Base-by-base conservation (phyloP, 2,113 vertebrate genomes). In the Bubo scandiacus region DNA sequence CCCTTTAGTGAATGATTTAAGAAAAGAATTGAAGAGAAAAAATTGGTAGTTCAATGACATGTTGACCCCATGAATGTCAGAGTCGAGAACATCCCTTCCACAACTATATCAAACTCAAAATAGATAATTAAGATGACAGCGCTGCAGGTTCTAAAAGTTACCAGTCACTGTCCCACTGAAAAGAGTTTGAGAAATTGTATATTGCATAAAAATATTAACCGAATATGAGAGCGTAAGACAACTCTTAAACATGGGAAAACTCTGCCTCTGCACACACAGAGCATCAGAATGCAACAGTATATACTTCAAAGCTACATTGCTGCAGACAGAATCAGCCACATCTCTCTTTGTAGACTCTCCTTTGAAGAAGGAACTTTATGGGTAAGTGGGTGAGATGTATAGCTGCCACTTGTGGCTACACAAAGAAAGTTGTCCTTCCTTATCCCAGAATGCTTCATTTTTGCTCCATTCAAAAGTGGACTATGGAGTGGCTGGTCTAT, bases 291-390 rank as follows among this genome's bases (percentile, higher is more conserved):
- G 71, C 40, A 90, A 51, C 47, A 67, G 34, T 47, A 71, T 7
- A 21, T 67, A 59, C 74, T 85, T 89, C 87, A 94, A 82, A 94
- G 78, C 40, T 38, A 29, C 51, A 29, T 5, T 72, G 38, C 54
- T 70, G 67, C 79, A 88, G 63, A 93, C 51, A 83, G 71, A 77
- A 94, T 51, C 75, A 85, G 78, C 36, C 58, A 86, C 71, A 77
- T 90, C n/a, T 78, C 52, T 58, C 88, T 84, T 43, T 75, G 81
- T 23, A 80, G 81, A 12, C 49, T 66, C 54, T 74, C 32, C 71
- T 88, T 94, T 84, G 89, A 92, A 96, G 92, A 77, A 90, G 30
- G 29, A 94, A 74, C 79, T 70, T 38, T 34, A 72, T 7, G 47
- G 70, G 43, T 62, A 81, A 66, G 42, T 47, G 57, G 52, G 30